Conservation (phyloP, 2,797 vertebrate species). For the Kryptolebias ocellatus region DNA sequence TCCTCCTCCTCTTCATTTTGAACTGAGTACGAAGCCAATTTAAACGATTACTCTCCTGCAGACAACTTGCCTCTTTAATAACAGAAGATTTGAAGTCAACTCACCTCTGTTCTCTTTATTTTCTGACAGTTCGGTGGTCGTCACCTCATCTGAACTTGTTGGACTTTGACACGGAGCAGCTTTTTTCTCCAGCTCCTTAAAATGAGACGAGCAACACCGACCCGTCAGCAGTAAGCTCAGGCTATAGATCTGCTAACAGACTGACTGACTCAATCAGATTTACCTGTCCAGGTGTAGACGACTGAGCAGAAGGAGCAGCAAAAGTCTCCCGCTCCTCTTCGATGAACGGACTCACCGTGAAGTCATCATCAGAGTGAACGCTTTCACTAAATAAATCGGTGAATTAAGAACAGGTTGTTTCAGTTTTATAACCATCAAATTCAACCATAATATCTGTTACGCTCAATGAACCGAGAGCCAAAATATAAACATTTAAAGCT, state of each 20-base stretch:
- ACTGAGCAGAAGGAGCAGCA: background rate
- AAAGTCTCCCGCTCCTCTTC: background rate
- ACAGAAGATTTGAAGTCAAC: background rate
- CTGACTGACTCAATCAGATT: background rate
- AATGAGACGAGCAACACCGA: background rate
- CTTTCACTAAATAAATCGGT: constrained; percentile 2
- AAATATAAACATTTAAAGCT: too few relatives aligned
- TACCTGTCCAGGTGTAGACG: constrained; percentile 21
- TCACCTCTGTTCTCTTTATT: constrained; percentile 22
- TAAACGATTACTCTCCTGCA: background rate
- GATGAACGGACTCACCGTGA: constrained; percentile 14
- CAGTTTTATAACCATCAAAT: background rate
- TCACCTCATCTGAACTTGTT: background rate
- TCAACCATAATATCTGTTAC: background rate
- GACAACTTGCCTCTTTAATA: background rate
- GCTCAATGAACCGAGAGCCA: background rate
- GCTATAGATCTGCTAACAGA: too few relatives aligned
- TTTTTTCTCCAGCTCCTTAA: constrained; percentile 4
- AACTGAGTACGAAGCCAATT: constrained; percentile 22
- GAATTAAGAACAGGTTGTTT: too few relatives aligned
- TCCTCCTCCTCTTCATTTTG: constrained; percentile 16
- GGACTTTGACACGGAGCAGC: background rate
- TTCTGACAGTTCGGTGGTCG: background rate
- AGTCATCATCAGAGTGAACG: background rate
- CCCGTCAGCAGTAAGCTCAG: background rate